Evolutionary conservation across 2,888 invertebrate genomes (phyloP), one percentile per base, ranked within the genome.

Genomic region (Dorcus hopei): DNA sequence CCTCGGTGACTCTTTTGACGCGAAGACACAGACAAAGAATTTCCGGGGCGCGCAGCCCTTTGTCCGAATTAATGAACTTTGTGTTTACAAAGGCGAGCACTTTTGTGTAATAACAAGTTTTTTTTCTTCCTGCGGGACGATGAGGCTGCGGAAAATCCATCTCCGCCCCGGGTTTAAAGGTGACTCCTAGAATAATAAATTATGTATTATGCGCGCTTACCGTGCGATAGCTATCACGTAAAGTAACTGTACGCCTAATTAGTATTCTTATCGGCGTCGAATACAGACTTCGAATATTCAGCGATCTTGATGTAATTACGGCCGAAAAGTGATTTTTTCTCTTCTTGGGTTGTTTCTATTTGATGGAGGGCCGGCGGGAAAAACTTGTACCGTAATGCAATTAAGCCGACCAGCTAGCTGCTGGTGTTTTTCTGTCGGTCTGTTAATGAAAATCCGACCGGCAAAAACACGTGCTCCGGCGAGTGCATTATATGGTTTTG

Each of bases 251-350:
- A 42, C 5, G 42, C 7, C 11, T 14, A 14, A 42, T 42, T 42
- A 9, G 9, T 42, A 42, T 42, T 42, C 42, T 42, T 42, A 42
- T 42, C 42, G 11, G 7, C 26, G 26, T 33, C 4, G 26, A 33
- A 6, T 33, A 6, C 26, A 33, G 26, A 33, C 26, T 33, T 33
- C 6, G 26, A 33, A 33, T 33, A 33, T 33, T 33, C 26, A 33
- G 26, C 26, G 6, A 33, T 33, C 4, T 33, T 33, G 26, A 6
- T 6, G 26, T 33, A 33, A 33, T 33, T 33, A 49, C 39, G 40
- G 49, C 49, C 49, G 49, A 14, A 49, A 41, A 54, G 38, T 41
- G 42, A 38, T 41, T 48, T 54, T 48, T 33, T 33, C 3, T 26
- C 49, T 9, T 49, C n/a, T 49, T 33, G 16, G 5, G 26, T 7